Percentiles rank a stretch among this genome's conserved stretches.
phyloP scores from a whole-genome alignment of 2,888 invertebrate genomes.

The Gari tellinella region DNA sequence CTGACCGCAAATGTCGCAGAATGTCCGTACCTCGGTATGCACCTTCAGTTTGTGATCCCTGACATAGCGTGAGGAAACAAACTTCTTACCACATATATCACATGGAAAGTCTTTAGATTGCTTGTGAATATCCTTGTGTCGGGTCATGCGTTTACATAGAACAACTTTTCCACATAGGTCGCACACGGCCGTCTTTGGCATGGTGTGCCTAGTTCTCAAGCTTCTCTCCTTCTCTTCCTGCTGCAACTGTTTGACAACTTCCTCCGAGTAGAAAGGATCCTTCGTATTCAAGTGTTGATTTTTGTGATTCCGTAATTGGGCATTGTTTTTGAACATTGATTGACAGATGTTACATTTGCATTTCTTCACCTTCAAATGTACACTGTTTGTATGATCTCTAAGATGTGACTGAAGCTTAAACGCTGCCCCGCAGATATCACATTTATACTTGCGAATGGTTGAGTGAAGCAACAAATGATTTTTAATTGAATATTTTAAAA shows the following conservation, averaged over 20 bases:
- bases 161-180: constrained; percentile 32
- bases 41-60: constrained; percentile 40
- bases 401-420: constrained; percentile 30
- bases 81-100: constrained; percentile 45
- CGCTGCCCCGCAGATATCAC: constrained; percentile 18
- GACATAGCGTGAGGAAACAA: constrained; percentile 33
- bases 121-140: constrained; percentile 36
- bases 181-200: constrained; percentile 13
- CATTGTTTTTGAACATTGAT: constrained; percentile 3
- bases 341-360: constrained; percentile 37
- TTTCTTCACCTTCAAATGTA: constrained; percentile 12
- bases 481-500: constrained; percentile 3
- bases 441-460: constrained; percentile 5
- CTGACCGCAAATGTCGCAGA: constrained; percentile 46
- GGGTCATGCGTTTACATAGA: constrained; percentile 6
- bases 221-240: constrained; percentile 21
- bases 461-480: constrained; percentile 19
- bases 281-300: constrained; percentile 24
- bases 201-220: not conserved
- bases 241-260: constrained; percentile 27
- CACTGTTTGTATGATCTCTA: constrained; percentile 12
- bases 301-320: constrained; percentile 32
- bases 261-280: constrained; percentile 36
- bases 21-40: constrained; percentile 13
- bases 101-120: constrained; percentile 41